Base-by-base conservation (phyloP, 2,113 vertebrate genomes). In the Cochlearius cochlearius region DNA sequence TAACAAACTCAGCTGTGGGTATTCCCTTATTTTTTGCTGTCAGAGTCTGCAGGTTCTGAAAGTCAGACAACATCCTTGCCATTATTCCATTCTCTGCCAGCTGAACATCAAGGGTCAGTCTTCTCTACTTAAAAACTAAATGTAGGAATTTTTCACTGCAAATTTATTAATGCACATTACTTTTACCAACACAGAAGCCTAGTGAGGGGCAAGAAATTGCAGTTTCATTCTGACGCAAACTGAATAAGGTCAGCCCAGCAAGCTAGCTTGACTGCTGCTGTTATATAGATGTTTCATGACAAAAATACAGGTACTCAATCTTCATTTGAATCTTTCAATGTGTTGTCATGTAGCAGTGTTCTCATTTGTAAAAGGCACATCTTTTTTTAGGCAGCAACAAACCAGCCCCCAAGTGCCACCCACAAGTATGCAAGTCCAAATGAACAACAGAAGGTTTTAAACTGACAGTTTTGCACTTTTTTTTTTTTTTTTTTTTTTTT, bases 361-460 rank as follows among this genome's bases (percentile, higher is more conserved):
- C 56, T 75, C n/a, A 84, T 95, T 81, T 91, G 16, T 87, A 82
- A 91, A 82, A 96, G 60, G 18, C 74, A 89, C 5, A 22, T 85
- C 36, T 86, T 62, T 88, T 91, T 92, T 83, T 85, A 88, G 62
- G 29, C 25, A 88, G 63, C n/a, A 76, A 50, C 39, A 90, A 82
- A 75, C 13, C 26, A 80, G 20, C 39, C n/a, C 27, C 45, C 62
- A 92, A 76, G 39, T 93, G 58, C 58, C 72, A 83, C 74, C 66
- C 66, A 82, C 92, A 79, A 79, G 36, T 26, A 34, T 45, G 12
- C 9, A 62, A 93, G 58, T 36, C 66, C 58, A 90, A 93, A 83
- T 78, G 81, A 93, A 88, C 30, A 91, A 82, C 87, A 92, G 76
- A 78, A 79, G 53, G 22, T 79, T 94, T 93, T 73, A 86, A 91